Conservation (phyloP, 1,140 invertebrate species). For the Drosophila ironensis region DNA sequence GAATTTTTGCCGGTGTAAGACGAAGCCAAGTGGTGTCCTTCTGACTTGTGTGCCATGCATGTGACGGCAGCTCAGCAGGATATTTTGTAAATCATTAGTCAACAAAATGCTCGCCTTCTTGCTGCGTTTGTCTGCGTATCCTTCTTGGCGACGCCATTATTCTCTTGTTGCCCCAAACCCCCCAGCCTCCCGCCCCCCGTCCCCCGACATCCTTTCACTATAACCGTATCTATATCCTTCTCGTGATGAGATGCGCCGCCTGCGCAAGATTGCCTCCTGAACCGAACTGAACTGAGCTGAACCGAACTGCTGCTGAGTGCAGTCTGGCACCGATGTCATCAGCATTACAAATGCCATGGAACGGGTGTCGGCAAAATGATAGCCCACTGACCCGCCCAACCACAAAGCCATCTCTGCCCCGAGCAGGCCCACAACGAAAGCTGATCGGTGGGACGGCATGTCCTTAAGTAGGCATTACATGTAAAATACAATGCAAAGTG, state of each 20-base stretch:
- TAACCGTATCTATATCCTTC: conserved; percentile 8
- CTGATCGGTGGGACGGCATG: too few relatives aligned
- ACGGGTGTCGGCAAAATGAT: neutral
- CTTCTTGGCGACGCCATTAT: conserved; percentile 41
- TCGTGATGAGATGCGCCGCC: conserved; percentile 38
- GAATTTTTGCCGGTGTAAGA: conserved; percentile 1
- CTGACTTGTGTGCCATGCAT: conserved; percentile 39
- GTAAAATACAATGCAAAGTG: too few relatives aligned
- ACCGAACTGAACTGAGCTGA: neutral
- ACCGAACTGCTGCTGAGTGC: conserved; percentile 14
- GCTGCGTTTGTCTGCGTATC: neutral
- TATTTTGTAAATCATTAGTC: conserved; percentile 63
- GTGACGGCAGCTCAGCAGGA: conserved; percentile 51
- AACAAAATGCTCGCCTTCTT: conserved; percentile 20
- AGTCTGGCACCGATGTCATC: conserved; percentile 40
- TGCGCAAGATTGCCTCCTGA: conserved; percentile 28
- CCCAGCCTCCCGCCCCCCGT: neutral
- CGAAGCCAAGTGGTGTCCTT: conserved; percentile 28
- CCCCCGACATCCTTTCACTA: neutral
- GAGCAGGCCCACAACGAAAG: too few relatives aligned
- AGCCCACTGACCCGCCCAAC: neutral
- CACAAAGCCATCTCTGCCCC: too few relatives aligned
- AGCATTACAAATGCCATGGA: conserved; percentile 25
- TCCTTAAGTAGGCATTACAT: too few relatives aligned
- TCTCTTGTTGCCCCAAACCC: conserved; percentile 31